These are phyloP conservation scores for Ariolimax columbianus DNA, from an alignment of 2,888 invertebrate species.

Conservation along the genomic window DNA sequence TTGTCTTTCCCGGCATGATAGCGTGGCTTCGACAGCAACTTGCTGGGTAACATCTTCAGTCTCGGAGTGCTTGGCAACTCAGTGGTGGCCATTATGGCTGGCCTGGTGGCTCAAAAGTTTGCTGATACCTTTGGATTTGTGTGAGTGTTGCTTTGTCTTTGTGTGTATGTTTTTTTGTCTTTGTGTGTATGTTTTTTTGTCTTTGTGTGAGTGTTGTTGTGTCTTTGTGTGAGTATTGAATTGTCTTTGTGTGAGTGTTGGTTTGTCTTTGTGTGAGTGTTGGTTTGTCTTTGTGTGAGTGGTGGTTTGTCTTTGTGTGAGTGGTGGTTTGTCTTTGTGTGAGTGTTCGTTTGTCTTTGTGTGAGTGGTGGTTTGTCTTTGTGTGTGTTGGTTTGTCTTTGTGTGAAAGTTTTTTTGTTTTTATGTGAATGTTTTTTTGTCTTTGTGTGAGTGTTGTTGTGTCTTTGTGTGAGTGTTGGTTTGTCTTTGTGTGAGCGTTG, in stretches of 20 bases:
- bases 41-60: slow-evolving; percentile 79
- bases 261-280: too few relatives aligned
- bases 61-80: slow-evolving; percentile 80
- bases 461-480: neutral
- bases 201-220: too few relatives aligned
- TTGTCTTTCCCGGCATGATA: slow-evolving; percentile 58
- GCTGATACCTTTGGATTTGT: slow-evolving; percentile 81
- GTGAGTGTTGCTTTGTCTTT: too few relatives aligned
- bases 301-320: too few relatives aligned
- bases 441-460: neutral
- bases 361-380: too few relatives aligned
- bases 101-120: slow-evolving; percentile 80
- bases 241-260: too few relatives aligned
- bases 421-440: neutral
- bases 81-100: slow-evolving; percentile 80
- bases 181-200: too few relatives aligned
- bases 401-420: neutral
- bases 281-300: too few relatives aligned
- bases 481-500: neutral
- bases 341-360: too few relatives aligned
- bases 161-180: too few relatives aligned
- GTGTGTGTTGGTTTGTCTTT: neutral
- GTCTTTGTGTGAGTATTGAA: too few relatives aligned
- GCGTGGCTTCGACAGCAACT: slow-evolving; percentile 78
- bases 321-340: too few relatives aligned